Conservation (phyloP, 2,113 vertebrate species). For the Indicator indicator region DNA sequence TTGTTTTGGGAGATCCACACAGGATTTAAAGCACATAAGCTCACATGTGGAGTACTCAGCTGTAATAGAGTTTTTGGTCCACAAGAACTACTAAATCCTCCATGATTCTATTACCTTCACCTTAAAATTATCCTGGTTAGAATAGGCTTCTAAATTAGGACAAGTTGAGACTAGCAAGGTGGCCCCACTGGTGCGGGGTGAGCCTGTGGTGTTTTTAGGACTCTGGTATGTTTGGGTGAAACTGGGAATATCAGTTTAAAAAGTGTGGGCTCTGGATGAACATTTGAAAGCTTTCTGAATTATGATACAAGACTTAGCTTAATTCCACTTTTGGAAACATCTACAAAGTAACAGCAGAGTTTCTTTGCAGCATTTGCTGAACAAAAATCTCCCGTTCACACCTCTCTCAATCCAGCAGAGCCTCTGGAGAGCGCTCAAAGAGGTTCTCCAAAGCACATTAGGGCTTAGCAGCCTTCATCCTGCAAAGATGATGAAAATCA, state of each 20-base stretch:
- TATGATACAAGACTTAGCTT: background rate
- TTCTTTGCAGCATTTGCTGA: conserved; percentile 1
- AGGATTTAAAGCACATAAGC: background rate
- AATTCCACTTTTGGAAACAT: conserved; percentile 34
- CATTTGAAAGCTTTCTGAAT: background rate
- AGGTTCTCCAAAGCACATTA: conserved; percentile 18
- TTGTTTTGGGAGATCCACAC: background rate
- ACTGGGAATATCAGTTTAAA: background rate
- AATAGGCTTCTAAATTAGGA: background rate
- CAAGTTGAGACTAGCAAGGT: background rate
- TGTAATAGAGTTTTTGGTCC: background rate
- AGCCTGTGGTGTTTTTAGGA: background rate
- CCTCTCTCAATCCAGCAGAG: background rate
- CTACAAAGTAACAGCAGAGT: background rate
- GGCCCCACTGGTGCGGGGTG: background rate
- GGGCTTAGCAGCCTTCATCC: background rate
- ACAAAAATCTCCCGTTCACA: conserved; percentile 15
- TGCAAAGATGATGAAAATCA: background rate
- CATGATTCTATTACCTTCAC: background rate
- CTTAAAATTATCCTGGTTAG: background rate
- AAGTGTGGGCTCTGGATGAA: background rate
- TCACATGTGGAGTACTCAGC: background rate
- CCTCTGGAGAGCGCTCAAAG: background rate
- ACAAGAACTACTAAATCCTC: background rate
- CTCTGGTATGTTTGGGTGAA: background rate